These are phyloP conservation scores for Patagioenas fasciata DNA, from an alignment of 2,113 vertebrate species.

Conservation along the genomic window DNA sequence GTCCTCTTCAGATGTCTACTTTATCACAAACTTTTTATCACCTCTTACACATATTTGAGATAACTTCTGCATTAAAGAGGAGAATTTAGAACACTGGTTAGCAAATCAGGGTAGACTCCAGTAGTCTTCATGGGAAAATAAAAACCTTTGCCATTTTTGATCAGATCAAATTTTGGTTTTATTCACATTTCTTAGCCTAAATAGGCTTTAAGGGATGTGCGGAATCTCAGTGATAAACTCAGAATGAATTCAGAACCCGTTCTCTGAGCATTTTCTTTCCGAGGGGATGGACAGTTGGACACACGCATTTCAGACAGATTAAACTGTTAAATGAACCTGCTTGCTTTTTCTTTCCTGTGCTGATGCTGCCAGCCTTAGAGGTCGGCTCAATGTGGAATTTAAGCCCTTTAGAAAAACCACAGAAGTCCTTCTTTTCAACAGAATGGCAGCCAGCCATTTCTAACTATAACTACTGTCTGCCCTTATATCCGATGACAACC, in stretches of 20 bases:
- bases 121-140: constrained; percentile 76
- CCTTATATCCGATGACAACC: constrained; percentile 55
- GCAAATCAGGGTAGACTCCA: neutral
- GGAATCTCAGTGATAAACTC: constrained; percentile 66
- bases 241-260: constrained; percentile 34
- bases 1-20: neutral
- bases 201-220: constrained; percentile 73
- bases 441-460: constrained; percentile 77
- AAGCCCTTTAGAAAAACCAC: constrained; percentile 73
- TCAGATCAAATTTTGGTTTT: constrained; percentile 65
- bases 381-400: constrained; percentile 66
- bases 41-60: neutral
- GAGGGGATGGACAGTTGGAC: neutral
- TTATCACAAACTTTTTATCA: constrained; percentile 12
- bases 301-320: constrained; percentile 60
- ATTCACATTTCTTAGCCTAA: constrained; percentile 65
- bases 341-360: constrained; percentile 28
- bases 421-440: constrained; percentile 73
- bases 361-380: constrained; percentile 57
- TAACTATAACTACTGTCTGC: constrained; percentile 21
- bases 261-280: constrained; percentile 22
- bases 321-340: constrained; percentile 49
- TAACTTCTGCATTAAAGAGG: neutral
- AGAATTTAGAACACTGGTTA: neutral
- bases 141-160: constrained; percentile 79